Evolutionary conservation across 2,888 invertebrate genomes (phyloP).

Genomic region (Ariolimax columbianus): DNA sequence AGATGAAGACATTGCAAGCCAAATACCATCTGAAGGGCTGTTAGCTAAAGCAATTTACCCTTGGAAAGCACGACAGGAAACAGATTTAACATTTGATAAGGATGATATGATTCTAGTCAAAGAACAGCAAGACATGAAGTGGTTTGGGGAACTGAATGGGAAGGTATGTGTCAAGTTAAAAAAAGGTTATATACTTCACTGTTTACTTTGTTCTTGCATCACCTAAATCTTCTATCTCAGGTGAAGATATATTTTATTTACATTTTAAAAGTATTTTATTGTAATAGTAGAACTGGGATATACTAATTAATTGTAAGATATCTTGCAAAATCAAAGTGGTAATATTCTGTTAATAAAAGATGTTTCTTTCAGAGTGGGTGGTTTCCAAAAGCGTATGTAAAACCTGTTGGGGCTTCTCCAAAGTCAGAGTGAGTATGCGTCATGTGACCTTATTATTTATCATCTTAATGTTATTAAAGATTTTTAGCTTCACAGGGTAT

Average conservation of each 20-base stretch:
- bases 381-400: slow-evolving; percentile 84
- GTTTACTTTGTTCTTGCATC: not conserved
- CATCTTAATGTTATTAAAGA: not conserved
- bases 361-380: slow-evolving; percentile 80
- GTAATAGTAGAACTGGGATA: too few species aligned
- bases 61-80: slow-evolving; percentile 83
- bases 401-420: slow-evolving; percentile 67
- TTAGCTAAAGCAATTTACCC: slow-evolving; percentile 82
- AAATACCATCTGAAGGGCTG: slow-evolving; percentile 78
- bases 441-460: not conserved
- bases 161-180: slow-evolving; percentile 66
- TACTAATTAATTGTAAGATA: too few species aligned
- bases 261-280: not conserved
- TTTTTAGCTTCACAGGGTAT: too few species aligned
- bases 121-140: slow-evolving; percentile 84
- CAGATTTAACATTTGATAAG: slow-evolving; percentile 83
- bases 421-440: slow-evolving; percentile 30
- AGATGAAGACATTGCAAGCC: slow-evolving; percentile 12
- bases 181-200: not conserved
- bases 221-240: not conserved
- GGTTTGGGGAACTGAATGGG: slow-evolving; percentile 82
- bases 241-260: not conserved
- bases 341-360: too few species aligned
- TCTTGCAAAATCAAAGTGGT: too few species aligned
- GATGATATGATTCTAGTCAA: slow-evolving; percentile 83